These are phyloP conservation scores for Acrobeloides nanus DNA, from an alignment of 2,888 invertebrate genomes.

Conservation along the genomic window DNA sequence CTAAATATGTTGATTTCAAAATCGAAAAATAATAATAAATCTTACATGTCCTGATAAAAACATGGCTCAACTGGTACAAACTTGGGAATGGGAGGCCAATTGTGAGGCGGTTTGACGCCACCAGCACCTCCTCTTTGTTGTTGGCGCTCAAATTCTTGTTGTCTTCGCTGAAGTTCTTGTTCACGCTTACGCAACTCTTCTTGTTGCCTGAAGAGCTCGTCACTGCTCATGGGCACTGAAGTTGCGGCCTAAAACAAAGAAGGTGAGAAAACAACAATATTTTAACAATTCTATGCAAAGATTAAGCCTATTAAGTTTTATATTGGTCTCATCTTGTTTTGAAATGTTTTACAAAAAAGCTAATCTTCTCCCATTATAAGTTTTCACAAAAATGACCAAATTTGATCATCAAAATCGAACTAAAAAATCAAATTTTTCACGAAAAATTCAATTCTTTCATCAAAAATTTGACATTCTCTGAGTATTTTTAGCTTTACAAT, in stretches of 20 bases:
- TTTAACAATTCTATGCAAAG: too few species aligned
- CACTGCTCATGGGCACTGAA: slow-evolving; percentile 32
- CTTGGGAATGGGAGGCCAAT: slow-evolving; percentile 95
- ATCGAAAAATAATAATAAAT: slow-evolving; percentile 6
- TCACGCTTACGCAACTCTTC: slow-evolving; percentile 50
- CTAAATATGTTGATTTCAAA: slow-evolving; percentile 58
- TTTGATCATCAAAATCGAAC: too few species aligned
- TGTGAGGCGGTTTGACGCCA: slow-evolving; percentile 59
- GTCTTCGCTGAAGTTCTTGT: slow-evolving; percentile 42
- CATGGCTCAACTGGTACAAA: slow-evolving; percentile 86
- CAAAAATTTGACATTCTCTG: too few species aligned
- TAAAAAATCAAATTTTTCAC: too few species aligned
- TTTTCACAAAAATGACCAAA: too few species aligned
- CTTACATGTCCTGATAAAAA: slow-evolving; percentile 73
- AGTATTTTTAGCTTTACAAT: too few species aligned
- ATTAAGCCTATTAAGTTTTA: too few species aligned
- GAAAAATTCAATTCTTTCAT: too few species aligned
- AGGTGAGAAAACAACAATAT: too few species aligned
- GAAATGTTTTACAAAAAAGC: too few species aligned
- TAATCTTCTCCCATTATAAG: too few species aligned
- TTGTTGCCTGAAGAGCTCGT: slow-evolving; percentile 50
- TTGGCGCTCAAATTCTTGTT: slow-evolving; percentile 67
- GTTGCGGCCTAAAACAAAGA: slow-evolving; percentile 22
- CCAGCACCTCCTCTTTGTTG: slow-evolving; percentile 54
- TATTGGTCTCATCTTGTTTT: background rate